phyloP scores from a whole-genome alignment of 2,888 invertebrate species.

The Euphydryas editha region DNA sequence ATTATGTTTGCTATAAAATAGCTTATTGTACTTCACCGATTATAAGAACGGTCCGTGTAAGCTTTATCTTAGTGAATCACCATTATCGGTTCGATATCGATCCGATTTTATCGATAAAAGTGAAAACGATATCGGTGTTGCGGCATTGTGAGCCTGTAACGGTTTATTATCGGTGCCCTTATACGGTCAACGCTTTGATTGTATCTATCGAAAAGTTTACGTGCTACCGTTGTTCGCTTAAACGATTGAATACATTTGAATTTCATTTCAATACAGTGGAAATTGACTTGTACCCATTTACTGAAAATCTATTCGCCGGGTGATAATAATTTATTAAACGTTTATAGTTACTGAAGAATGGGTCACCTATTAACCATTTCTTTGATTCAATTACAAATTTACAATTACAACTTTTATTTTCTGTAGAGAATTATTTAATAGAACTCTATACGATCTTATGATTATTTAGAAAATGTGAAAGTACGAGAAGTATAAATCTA shows the following conservation, averaged over 20 bases:
- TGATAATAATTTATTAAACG: constrained; percentile 24
- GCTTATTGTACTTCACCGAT: constrained; percentile 65
- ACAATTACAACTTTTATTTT: not conserved
- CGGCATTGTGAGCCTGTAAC: constrained; percentile 50
- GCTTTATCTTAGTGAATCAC: constrained; percentile 65
- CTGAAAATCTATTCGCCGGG: constrained; percentile 17
- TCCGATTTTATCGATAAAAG: constrained; percentile 69
- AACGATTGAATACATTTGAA: constrained; percentile 41
- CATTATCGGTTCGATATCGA: constrained; percentile 58
- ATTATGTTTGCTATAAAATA: constrained; percentile 67
- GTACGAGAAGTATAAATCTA: not conserved
- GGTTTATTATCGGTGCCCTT: constrained; percentile 48
- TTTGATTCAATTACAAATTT: not conserved
- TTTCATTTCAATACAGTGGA: constrained; percentile 32
- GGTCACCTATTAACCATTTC: not conserved
- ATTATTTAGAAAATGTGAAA: not conserved
- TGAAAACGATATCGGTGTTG: constrained; percentile 61
- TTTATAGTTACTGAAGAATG: constrained; percentile 6
- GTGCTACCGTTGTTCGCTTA: constrained; percentile 47
- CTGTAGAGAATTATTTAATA: not conserved
- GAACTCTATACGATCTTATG: not conserved
- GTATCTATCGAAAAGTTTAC: constrained; percentile 48
- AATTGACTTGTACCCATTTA: constrained; percentile 39
- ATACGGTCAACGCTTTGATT: constrained; percentile 48
- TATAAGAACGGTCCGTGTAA: constrained; percentile 51